Evolutionary conservation across 2,113 vertebrate species (phyloP).

Genomic region (Muscicapa adusta): DNA sequence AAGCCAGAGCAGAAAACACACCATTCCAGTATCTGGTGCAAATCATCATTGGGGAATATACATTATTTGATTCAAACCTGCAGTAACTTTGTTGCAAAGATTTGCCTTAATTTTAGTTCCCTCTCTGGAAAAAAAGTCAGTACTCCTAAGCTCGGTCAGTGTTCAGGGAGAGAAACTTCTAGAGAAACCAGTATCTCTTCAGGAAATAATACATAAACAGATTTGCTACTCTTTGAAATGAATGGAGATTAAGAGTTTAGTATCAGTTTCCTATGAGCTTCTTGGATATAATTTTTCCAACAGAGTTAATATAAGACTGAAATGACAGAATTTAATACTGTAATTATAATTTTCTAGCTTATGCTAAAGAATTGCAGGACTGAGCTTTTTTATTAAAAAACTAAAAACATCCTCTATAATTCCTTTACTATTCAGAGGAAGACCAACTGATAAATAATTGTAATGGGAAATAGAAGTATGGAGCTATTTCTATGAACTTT

Average conservation of each 20-base stretch:
- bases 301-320: not conserved
- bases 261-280: not conserved
- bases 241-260: not conserved
- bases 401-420: not conserved
- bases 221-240: not conserved
- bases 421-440: not conserved
- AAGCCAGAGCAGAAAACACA: not conserved
- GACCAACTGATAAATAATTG: not conserved
- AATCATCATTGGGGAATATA: not conserved
- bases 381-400: not conserved
- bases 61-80: not conserved
- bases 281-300: not conserved
- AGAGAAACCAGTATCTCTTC: not conserved
- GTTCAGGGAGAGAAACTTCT: not conserved
- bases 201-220: not conserved
- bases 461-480: not conserved
- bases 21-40: not conserved
- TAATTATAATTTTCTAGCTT: slow-evolving; percentile 2
- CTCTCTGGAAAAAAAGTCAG: not conserved
- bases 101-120: not conserved
- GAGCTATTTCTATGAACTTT: not conserved
- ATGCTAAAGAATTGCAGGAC: not conserved
- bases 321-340: slow-evolving; percentile 3
- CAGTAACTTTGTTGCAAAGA: not conserved
- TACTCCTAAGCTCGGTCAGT: not conserved